These are phyloP conservation scores for Silvanus unidentatus DNA, from an alignment of 2,888 invertebrate genomes.

Conservation along the genomic window DNA sequence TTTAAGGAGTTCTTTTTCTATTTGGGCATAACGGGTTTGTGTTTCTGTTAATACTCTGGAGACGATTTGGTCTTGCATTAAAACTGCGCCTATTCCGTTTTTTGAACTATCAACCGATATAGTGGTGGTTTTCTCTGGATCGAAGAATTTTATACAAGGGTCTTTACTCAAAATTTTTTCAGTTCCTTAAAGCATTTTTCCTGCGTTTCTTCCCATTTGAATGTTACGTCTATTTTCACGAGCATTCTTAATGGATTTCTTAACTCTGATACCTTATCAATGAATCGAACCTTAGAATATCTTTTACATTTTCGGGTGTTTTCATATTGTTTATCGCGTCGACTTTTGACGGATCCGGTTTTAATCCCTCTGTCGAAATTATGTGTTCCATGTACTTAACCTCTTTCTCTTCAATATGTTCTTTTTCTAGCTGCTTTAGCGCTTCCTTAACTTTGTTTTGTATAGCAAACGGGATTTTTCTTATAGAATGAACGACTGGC, in stretches of 20 bases:
- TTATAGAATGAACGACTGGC: conserved; percentile 16
- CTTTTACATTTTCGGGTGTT: conserved; percentile 5
- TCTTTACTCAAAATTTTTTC: conserved; percentile 2
- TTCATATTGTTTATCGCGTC: conserved; percentile 9
- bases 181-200: not conserved
- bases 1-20: conserved; percentile 24
- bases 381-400: conserved; percentile 11
- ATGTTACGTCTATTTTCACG: too few species aligned
- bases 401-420: conserved; percentile 4
- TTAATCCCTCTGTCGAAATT: conserved; percentile 12
- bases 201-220: too few species aligned
- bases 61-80: conserved; percentile 17
- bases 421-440: conserved; percentile 15
- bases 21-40: conserved; percentile 11
- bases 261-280: conserved; percentile 3
- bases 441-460: conserved; percentile 15
- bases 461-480: conserved; percentile 19
- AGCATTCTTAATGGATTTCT: not conserved
- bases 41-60: conserved; percentile 7
- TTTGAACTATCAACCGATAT: conserved; percentile 21
- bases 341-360: not conserved
- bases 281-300: conserved; percentile 6
- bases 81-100: conserved; percentile 20
- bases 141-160: conserved; percentile 15
- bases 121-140: conserved; percentile 9